Evolutionary conservation across 2,888 invertebrate genomes (phyloP).

Genomic region (Agrotis clavis): DNA sequence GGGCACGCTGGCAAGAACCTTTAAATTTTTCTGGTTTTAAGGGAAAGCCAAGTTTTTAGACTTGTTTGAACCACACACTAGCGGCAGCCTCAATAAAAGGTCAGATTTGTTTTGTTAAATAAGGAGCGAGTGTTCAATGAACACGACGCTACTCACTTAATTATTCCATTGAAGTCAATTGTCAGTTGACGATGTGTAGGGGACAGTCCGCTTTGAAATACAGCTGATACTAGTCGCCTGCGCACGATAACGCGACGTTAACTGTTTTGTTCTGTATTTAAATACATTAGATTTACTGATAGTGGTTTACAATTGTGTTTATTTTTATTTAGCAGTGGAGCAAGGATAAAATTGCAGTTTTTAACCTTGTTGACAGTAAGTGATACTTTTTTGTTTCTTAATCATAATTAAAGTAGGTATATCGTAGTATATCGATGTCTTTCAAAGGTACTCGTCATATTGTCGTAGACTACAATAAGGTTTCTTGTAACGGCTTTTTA

Average conservation of each 20-base stretch:
- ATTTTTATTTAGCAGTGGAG: neutral
- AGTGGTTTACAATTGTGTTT: conserved; percentile 39
- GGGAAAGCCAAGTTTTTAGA: no score
- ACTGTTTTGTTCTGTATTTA: conserved; percentile 11
- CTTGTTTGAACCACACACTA: no score
- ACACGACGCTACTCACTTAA: conserved; percentile 68
- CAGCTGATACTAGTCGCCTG: conserved; percentile 66
- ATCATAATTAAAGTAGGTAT: neutral
- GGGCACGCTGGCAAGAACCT: no score
- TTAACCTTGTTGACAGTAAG: conserved; percentile 18
- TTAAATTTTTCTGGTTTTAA: no score
- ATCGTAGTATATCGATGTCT: neutral
- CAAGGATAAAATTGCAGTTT: neutral
- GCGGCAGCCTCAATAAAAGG: neutral
- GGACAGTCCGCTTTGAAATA: conserved; percentile 69
- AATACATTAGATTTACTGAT: conserved; percentile 31
- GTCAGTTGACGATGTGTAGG: conserved; percentile 79
- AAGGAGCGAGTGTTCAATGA: conserved; percentile 34
- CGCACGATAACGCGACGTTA: conserved; percentile 17
- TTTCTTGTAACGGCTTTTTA: neutral
- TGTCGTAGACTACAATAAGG: neutral
- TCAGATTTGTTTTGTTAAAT: conserved; percentile 36
- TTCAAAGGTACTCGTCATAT: neutral
- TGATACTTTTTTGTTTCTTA: conserved; percentile 6
- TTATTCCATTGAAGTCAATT: conserved; percentile 89